These are phyloP conservation scores for Drosophila percnosoma DNA, from an alignment of 2,888 invertebrate species.

Conservation along the genomic window DNA sequence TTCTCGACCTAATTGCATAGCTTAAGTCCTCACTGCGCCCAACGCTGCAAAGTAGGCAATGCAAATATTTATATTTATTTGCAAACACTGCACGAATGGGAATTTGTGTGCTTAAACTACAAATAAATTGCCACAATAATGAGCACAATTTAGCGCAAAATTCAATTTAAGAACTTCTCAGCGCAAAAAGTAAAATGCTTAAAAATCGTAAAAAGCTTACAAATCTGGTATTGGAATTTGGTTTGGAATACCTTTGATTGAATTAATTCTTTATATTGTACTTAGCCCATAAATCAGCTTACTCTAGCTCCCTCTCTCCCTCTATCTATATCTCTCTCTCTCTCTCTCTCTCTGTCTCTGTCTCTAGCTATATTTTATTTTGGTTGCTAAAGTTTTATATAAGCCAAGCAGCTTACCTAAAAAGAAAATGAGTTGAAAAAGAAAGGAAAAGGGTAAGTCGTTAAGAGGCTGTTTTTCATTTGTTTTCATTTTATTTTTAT, in stretches of 20 bases:
- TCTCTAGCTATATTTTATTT: background rate
- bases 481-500: background rate
- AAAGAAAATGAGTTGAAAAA: conserved; percentile 35
- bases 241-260: conserved; percentile 29
- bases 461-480: conserved; percentile 9
- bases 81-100: conserved; percentile 38
- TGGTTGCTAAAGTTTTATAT: conserved; percentile 3
- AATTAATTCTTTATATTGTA: conserved; percentile 35
- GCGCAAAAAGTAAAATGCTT: background rate
- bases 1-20: conserved; percentile 53
- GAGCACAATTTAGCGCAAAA: background rate
- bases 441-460: conserved; percentile 38
- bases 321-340: background rate
- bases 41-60: conserved; percentile 57
- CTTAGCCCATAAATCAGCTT: conserved; percentile 53
- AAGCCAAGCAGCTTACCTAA: conserved; percentile 60
- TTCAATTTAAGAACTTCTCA: background rate
- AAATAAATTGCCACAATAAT: background rate
- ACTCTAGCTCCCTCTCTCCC: background rate
- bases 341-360: accelerated
- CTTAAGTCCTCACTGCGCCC: conserved; percentile 2
- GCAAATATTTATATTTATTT: conserved; percentile 47
- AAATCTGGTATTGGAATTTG: conserved; percentile 1
- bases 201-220: background rate
- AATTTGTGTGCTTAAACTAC: background rate